Conservation (phyloP, 92 coral and sea anemone species). For the Bergia sp. region DNA sequence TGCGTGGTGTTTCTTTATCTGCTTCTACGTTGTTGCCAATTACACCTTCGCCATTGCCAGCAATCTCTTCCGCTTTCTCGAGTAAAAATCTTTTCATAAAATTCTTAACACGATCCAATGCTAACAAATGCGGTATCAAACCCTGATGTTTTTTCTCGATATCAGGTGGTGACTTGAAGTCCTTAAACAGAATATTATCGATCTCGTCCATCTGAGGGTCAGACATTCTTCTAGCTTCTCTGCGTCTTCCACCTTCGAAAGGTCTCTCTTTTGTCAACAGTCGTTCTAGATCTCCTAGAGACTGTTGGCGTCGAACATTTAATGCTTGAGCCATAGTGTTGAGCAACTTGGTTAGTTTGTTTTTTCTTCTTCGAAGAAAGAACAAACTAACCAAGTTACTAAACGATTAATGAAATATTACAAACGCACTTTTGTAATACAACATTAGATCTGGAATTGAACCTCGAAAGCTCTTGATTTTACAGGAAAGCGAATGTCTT, state of each 20-base stretch:
- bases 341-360: conserved; percentile 15
- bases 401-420: not conserved
- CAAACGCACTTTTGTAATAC: not conserved
- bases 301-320: conserved; percentile 12
- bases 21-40: not conserved
- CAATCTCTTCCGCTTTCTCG: conserved; percentile 36
- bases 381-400: conserved; percentile 30
- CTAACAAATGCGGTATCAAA: conserved; percentile 34
- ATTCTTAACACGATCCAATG: not conserved
- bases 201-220: conserved; percentile 28
- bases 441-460: not conserved
- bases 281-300: conserved; percentile 14
- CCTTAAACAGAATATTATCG: conserved; percentile 31
- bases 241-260: not conserved
- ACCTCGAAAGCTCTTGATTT: not conserved
- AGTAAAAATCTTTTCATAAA: not conserved
- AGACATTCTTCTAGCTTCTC: not conserved
- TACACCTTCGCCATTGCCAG: not conserved
- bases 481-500: not conserved
- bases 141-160: conserved; percentile 30
- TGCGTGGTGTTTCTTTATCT: not conserved
- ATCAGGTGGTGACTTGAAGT: conserved; percentile 24
- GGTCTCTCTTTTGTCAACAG: conserved; percentile 21
- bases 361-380: not conserved
- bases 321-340: conserved; percentile 22